Base-by-base conservation (phyloP, 1,140 invertebrate genomes). In the Kradibia gibbosae region DNA sequence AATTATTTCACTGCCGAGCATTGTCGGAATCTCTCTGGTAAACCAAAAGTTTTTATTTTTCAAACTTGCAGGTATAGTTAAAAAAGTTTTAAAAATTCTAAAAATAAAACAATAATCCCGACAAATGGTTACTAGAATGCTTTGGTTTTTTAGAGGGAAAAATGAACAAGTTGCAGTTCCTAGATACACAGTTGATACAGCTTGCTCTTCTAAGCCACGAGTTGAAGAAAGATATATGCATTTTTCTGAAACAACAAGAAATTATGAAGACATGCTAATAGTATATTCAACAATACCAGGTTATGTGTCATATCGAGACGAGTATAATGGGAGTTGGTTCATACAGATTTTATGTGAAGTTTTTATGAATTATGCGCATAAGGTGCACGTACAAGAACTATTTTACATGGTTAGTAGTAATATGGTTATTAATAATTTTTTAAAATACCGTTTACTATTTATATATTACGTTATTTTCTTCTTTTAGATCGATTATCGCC, bases 291-390 rank as follows among this genome's bases (percentile, higher is more conserved):
- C 94, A 11, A 85, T 94, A 3, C 93, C 93, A 15, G 94, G 94
- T 11, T 93, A 92, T 85, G 92, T 93, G 53, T 93, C 96, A 34
- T 93, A 94, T 87, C 91, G 96, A 62, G 94, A 96, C 89, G 85
- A 82, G 0, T 81, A 86, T 15, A 86, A 85, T 31, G 96, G 96
- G 17, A 95, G 94, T 78, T 96, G 95, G 94, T 96, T 95, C 85
- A 94, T 97, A 74, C 94, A 96, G 86, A 91, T 93, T 79, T 90
- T 97, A 67, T 96, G 95, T 88, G 91, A 95, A 85, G 92, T 94
- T 81, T 95, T 96, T 86, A 95, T 95, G 89, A 91, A 93, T 62
- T 88, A 94, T 85, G 95, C 95, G 20, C 90, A 93, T 85, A 89
- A 93, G 83, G 90, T 90, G 28, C 92, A 95, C 86, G 86, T 96